phyloP scores from a whole-genome alignment of 2,113 vertebrate genomes.

The Antechinus stuartii region DNA sequence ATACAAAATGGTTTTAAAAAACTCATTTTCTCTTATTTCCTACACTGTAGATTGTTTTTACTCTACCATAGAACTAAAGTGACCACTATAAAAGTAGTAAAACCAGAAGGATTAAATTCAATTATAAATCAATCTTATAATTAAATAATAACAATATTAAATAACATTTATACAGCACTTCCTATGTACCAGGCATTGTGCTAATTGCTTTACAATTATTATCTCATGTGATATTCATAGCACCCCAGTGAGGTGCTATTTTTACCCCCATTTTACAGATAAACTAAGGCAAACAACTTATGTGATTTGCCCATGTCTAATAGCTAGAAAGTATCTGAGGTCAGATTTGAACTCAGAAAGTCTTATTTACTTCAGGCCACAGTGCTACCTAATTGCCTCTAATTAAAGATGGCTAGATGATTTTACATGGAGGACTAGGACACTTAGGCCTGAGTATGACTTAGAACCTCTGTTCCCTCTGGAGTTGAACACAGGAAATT shows the following conservation, averaged over 20 bases:
- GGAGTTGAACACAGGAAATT: conserved; percentile 53
- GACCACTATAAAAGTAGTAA: background rate
- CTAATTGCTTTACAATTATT: background rate
- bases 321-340: background rate
- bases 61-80: background rate
- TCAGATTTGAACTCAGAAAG: background rate
- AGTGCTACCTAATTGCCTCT: background rate
- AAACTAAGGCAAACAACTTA: background rate
- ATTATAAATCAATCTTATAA: background rate
- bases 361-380: background rate
- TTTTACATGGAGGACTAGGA: background rate
- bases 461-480: background rate
- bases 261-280: background rate
- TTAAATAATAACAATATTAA: background rate
- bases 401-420: background rate
- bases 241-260: background rate
- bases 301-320: background rate
- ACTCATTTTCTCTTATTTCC: background rate
- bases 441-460: background rate
- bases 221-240: background rate
- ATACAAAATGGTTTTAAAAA: background rate
- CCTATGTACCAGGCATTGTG: background rate
- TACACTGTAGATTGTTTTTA: background rate
- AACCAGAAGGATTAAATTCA: background rate
- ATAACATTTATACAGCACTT: background rate